Evolutionary conservation across 2,888 invertebrate species (phyloP), one percentile per base, ranked within the genome.

Genomic region (Willowsia nigromaculata): DNA sequence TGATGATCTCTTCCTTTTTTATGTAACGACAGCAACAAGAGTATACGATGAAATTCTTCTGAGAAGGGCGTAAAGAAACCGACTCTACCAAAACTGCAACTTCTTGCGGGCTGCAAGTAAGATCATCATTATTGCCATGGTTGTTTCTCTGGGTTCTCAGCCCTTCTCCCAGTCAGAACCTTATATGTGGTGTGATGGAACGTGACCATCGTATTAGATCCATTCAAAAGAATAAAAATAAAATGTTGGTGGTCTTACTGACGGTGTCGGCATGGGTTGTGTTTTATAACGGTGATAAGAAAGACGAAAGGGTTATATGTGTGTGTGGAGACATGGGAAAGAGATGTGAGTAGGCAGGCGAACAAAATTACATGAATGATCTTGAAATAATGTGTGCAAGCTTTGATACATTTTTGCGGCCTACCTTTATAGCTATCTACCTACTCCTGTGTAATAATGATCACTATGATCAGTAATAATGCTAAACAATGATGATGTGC

Each of bases 181-280:
- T 30, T 56, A 33, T 56, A n/a, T n/a, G 80, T 80, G 56, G 80
- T 68, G 83, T 71, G 43, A 71, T 15, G 85, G 85, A 85, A 85
- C 85, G 85, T 85, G 85, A 85, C 85, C 74, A 59, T 40, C 30
- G 33, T 59, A 85, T 85, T 85, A 56, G 85, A 30, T 76, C 40
- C 71, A 59, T 76, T 65, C 22, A 43, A 30, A 47, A n/a, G n/a
- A n/a, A n/a, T n/a, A n/a, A 22, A 30, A 74, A 37, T 9, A 71
- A 65, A 68, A 7, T 47, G 37, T 30, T 37, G 68, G 40, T 74
- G 40, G 13, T 43, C n/a, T n/a, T n/a, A n/a, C n/a, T n/a, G 71
- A 43, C 43, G 40, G 40, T 43, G 47, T 25, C 1, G 30, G 33
- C 65, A 74, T 43, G 4, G n/a, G n/a, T n/a, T n/a, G n/a, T n/a